Conservation (phyloP, 2,888 invertebrate species). For the Gasteruption jaculator region DNA sequence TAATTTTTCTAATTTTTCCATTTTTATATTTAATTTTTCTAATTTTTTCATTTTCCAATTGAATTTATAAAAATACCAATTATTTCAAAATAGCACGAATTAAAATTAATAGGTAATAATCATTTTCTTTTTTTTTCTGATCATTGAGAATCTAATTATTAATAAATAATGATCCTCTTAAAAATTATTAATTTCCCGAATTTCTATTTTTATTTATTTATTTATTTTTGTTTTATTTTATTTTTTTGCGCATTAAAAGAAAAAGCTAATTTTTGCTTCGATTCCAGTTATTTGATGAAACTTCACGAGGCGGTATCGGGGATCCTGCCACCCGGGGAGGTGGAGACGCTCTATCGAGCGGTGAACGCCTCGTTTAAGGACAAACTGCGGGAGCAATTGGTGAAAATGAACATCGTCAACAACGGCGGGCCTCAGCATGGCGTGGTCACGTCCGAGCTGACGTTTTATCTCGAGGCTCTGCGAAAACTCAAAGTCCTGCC, state of each 20-base stretch:
- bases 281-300: constrained; percentile 73
- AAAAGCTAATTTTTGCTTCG: constrained; percentile 33
- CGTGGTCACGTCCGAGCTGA: constrained; percentile 86
- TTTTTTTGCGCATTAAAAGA: not conserved
- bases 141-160: not conserved
- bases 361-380: constrained; percentile 85
- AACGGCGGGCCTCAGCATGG: constrained; percentile 97
- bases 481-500: constrained; percentile 75
- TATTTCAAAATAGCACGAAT: too few relatives aligned
- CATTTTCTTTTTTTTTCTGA: too few relatives aligned
- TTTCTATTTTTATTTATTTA: not conserved
- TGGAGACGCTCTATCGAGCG: constrained; percentile 70
- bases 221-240: not conserved
- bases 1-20: too few relatives aligned
- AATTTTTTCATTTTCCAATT: too few relatives aligned
- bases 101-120: too few relatives aligned
- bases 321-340: constrained; percentile 76
- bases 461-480: constrained; percentile 85
- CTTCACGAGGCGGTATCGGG: constrained; percentile 86
- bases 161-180: not conserved
- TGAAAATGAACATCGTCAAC: constrained; percentile 83
- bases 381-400: constrained; percentile 76
- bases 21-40: too few relatives aligned
- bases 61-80: too few relatives aligned
- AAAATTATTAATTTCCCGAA: constrained; percentile 5